Evolutionary conservation across 2,888 invertebrate species (phyloP).

Genomic region (Pegoplata infirma): DNA sequence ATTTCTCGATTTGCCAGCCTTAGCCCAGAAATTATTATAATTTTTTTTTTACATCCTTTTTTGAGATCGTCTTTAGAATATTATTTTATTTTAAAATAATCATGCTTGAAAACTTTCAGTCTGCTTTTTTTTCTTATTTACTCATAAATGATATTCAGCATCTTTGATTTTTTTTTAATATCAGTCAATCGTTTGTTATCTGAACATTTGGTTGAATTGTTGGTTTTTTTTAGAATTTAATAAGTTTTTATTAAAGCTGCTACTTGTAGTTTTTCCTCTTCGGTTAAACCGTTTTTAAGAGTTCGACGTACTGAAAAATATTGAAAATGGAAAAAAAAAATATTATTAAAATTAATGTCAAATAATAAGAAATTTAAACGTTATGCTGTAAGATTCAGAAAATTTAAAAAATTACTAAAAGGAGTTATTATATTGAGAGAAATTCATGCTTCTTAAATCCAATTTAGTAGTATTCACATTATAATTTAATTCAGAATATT

Average conservation of each 20-base stretch:
- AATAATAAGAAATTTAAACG: not conserved
- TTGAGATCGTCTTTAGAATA: conserved; percentile 57
- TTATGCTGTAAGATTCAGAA: not conserved
- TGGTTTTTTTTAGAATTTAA: conserved; percentile 74
- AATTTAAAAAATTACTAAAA: not conserved
- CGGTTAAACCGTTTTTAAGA: conserved; percentile 87
- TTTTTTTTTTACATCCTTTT: conserved; percentile 24
- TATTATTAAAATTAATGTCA: not conserved
- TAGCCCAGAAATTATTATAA: not conserved
- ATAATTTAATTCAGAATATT: too few species aligned
- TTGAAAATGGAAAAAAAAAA: not conserved
- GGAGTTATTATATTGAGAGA: too few species aligned
- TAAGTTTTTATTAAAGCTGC: conserved; percentile 87
- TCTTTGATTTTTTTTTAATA: conserved; percentile 22
- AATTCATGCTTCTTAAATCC: too few species aligned
- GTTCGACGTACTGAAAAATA: conserved; percentile 85
- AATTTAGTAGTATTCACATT: too few species aligned
- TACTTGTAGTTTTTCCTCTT: conserved; percentile 88
- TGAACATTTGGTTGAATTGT: not conserved
- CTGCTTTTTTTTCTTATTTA: conserved; percentile 34
- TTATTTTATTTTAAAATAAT: conserved; percentile 35
- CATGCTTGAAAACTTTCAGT: conserved; percentile 40
- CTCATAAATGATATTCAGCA: conserved; percentile 13
- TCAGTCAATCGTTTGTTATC: conserved; percentile 31
- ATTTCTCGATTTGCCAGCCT: not conserved